Conservation (phyloP, 2,113 vertebrate species). For the Excalfactoria chinensis region DNA sequence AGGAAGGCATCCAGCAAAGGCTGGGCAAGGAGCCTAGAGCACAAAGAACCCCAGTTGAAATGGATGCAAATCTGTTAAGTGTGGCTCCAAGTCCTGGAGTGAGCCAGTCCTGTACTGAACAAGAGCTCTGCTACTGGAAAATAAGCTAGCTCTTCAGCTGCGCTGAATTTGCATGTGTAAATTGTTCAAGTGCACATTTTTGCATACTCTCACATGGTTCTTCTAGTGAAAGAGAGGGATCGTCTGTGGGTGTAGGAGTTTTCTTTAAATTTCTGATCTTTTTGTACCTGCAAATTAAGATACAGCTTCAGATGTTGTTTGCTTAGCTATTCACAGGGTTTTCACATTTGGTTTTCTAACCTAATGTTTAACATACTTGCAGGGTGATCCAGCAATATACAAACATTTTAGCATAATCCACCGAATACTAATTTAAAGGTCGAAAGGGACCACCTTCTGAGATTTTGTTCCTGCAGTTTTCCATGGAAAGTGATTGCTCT, state of each 20-base stretch:
- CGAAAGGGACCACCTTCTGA: neutral
- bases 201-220: neutral
- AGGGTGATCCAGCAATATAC: neutral
- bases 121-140: neutral
- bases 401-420: conserved; percentile 20
- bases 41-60: neutral
- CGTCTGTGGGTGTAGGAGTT: neutral
- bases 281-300: neutral
- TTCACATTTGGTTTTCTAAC: neutral
- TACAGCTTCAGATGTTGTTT: neutral
- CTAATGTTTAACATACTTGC: neutral
- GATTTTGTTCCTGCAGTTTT: neutral
- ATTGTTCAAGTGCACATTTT: neutral
- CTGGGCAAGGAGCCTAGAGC: neutral
- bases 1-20: neutral
- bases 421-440: neutral
- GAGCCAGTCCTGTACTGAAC: accelerated
- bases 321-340: neutral
- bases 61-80: neutral
- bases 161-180: neutral
- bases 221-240: neutral
- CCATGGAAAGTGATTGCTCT: neutral
- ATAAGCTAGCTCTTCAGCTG: neutral
- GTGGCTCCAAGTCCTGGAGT: neutral
- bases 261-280: neutral